These are phyloP conservation scores for Eumacrocentrus americanus DNA, from an alignment of 2,888 invertebrate genomes.

Conservation along the genomic window DNA sequence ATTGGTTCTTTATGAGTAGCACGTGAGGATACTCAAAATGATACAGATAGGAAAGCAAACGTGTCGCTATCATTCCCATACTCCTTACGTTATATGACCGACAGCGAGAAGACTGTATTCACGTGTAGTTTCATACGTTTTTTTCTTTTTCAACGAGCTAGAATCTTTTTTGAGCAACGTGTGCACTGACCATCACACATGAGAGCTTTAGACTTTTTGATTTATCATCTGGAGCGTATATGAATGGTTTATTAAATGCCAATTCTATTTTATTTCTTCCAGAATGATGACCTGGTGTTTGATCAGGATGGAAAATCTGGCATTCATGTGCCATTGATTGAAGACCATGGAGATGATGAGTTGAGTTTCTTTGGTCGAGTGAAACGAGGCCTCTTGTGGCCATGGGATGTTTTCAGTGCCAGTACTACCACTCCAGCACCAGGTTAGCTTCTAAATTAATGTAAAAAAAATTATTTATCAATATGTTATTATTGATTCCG, in stretches of 20 bases:
- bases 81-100: not conserved
- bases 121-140: too few species aligned
- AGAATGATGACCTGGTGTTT: conserved; percentile 57
- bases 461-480: too few species aligned
- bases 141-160: not conserved
- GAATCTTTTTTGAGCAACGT: too few species aligned
- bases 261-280: too few species aligned
- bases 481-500: not conserved
- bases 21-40: conserved; percentile 54
- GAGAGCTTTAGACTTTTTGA: not conserved
- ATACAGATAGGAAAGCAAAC: conserved; percentile 28
- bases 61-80: conserved; percentile 3
- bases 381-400: not conserved
- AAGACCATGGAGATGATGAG: not conserved
- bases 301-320: conserved; percentile 48
- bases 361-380: not conserved
- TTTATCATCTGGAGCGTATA: conserved; percentile 12
- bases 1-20: conserved; percentile 60
- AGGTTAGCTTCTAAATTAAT: not conserved
- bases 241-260: too few species aligned
- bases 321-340: conserved; percentile 7
- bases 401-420: not conserved
- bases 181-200: too few species aligned
- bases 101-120: too few species aligned
- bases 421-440: not conserved